Base-by-base conservation (phyloP, 2,797 vertebrate species). In the Falco columbarius region DNA sequence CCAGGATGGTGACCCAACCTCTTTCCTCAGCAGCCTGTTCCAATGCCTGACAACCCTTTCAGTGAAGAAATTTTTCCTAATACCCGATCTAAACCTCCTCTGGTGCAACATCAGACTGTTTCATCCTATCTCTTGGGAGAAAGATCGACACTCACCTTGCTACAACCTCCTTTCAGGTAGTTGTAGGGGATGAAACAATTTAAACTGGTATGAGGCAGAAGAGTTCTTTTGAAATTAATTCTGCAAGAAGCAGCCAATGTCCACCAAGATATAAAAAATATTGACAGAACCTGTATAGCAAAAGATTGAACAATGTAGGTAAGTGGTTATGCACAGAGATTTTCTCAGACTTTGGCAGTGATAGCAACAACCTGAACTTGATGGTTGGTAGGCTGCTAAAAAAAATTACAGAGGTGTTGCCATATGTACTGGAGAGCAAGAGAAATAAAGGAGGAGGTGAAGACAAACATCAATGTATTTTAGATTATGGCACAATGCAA, bases 141-240 rank as follows among this genome's bases (percentile, higher is more conserved):
- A 68, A 38, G 22, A 32, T 15, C 0, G 3, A 34, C 3, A 24
- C 21, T 16, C n/a, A 34, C 16, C 9, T 70, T 0, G 0, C 21
- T 73, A 32, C n/a, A 63, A 5, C 26, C 11, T 75, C 13, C 8
- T 24, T 58, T 22, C 0, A 3, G 58, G 20, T 2, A 54, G 14
- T 7, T 61, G 12, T 2, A 62, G n/a, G 34, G 27, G 58, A 15
- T 0, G 9, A 72, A 86, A 63, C 1, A 6, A n/a, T 12, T 42
- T 21, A 49, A 81, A 14, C 5, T 47, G 6, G 2, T 42, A 6
- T 49, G 29, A 81, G 20, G 26, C 32, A 72, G 17, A 61, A 47
- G 23, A 42, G 5, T 14, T 75, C 89, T 75, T 91, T 66, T 49
- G 24, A 84, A 55, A 55, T 3, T 34, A 36, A 17, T 52, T 72